Percentiles rank a stretch among this genome's conserved stretches.
Evolutionary conservation across 2,797 vertebrate genomes (phyloP).

Genomic region (Crax fasciolata): DNA sequence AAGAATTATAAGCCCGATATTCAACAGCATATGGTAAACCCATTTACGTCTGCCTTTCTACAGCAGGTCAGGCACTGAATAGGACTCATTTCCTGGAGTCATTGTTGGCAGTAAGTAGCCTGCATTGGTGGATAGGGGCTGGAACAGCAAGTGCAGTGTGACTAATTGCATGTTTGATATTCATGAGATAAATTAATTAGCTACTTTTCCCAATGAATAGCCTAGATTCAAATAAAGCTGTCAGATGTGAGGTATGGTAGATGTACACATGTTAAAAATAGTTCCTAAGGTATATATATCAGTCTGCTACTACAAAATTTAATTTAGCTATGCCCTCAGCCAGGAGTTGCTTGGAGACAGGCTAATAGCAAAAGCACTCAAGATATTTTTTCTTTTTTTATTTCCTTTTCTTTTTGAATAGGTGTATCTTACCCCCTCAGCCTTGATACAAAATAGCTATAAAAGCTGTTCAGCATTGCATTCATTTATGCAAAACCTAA

Average conservation of each 20-base stretch:
- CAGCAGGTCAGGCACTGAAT: neutral
- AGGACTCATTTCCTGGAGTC: neutral
- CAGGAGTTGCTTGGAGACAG: conserved; percentile 33
- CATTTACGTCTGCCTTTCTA: neutral
- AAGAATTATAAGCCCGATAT: conserved; percentile 7
- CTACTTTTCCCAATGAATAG: conserved; percentile 52
- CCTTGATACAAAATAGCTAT: neutral
- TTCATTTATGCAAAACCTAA: neutral
- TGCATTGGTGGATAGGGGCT: neutral
- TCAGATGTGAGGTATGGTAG: conserved; percentile 39
- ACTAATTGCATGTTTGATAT: conserved; percentile 58
- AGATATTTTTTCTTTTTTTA: neutral
- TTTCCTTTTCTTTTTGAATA: neutral
- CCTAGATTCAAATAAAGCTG: conserved; percentile 52
- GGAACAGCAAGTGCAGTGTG: conserved; percentile 18
- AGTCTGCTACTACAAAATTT: conserved; percentile 26
- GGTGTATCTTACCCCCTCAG: neutral
- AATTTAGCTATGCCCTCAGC: conserved; percentile 62
- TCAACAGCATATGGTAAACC: conserved; percentile 19
- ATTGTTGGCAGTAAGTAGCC: neutral
- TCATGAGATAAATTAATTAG: conserved; percentile 72
- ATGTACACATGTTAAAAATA: conserved; percentile 47
- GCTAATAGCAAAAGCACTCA: conserved; percentile 40
- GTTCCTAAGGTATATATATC: conserved; percentile 15
- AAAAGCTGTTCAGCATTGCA: neutral